phyloP scores from a whole-genome alignment of 2,113 vertebrate species.

The Tetrax tetrax region DNA sequence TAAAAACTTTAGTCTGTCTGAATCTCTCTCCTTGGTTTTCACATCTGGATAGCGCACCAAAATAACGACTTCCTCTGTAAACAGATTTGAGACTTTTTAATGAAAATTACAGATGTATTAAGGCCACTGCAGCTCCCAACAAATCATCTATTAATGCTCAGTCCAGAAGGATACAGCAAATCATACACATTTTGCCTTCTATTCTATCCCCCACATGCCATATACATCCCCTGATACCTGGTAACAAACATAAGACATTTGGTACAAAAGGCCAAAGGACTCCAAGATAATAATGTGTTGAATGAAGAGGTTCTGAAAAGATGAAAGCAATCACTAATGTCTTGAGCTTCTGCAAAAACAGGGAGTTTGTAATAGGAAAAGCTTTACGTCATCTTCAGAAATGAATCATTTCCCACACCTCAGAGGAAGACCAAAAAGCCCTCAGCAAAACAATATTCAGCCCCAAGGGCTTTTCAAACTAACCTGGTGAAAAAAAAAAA shows the following conservation, averaged over 20 bases:
- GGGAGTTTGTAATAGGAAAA: not conserved
- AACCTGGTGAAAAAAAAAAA: not conserved
- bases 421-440: not conserved
- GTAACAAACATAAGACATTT: not conserved
- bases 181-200: not conserved
- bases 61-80: not conserved
- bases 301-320: not conserved
- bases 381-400: not conserved
- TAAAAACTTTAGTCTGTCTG: not conserved
- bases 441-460: not conserved
- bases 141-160: not conserved
- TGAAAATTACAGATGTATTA: not conserved
- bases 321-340: not conserved
- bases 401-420: not conserved
- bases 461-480: not conserved
- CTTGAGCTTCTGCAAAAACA: not conserved
- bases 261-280: not conserved
- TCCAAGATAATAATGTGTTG: not conserved
- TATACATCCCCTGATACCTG: not conserved
- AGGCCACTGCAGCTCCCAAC: not conserved
- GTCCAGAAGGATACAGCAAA: not conserved
- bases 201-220: not conserved
- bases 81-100: not conserved
- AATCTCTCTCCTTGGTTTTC: not conserved
- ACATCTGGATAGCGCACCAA: not conserved